Conservation (phyloP, 2,797 vertebrate species). For the Eulemur coronatus region DNA sequence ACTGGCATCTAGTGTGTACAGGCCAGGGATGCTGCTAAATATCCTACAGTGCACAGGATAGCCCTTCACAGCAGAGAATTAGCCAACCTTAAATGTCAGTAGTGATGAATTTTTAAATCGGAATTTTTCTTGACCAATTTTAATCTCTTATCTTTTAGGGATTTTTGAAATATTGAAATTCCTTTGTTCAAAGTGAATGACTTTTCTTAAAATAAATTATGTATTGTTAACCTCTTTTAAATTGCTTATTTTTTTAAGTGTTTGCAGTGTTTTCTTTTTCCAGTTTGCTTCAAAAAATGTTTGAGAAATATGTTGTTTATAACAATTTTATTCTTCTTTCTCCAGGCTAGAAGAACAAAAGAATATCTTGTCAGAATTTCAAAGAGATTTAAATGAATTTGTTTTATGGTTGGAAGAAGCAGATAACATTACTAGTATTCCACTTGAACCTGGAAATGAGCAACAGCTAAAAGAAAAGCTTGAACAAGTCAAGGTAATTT, state of each 20-base stretch:
- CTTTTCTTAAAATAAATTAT: constrained; percentile 34
- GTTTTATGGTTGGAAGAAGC: constrained; percentile 93
- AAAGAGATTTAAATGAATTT: constrained; percentile 92
- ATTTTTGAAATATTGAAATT: constrained; percentile 13
- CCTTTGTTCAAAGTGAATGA: background rate
- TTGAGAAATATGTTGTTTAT: constrained; percentile 30
- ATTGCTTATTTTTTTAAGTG: background rate
- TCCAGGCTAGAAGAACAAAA: constrained; percentile 91
- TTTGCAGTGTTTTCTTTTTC: background rate
- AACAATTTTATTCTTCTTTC: constrained; percentile 54
- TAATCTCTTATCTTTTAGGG: background rate
- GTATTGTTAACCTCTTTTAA: background rate
- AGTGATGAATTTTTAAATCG: background rate
- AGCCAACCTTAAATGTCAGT: background rate
- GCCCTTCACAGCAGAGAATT: background rate
- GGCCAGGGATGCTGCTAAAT: background rate
- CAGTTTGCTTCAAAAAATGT: background rate
- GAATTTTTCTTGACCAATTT: constrained; percentile 6
- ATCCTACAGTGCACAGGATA: background rate
- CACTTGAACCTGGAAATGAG: constrained; percentile 90
- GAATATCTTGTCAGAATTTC: constrained; percentile 87
- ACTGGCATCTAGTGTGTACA: background rate
- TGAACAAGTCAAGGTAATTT: constrained; percentile 93
- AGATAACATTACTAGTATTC: constrained; percentile 83
- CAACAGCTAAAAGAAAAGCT: constrained; percentile 91